Conservation (phyloP, 2,888 invertebrate genomes). For the Aporophyla nigra region DNA sequence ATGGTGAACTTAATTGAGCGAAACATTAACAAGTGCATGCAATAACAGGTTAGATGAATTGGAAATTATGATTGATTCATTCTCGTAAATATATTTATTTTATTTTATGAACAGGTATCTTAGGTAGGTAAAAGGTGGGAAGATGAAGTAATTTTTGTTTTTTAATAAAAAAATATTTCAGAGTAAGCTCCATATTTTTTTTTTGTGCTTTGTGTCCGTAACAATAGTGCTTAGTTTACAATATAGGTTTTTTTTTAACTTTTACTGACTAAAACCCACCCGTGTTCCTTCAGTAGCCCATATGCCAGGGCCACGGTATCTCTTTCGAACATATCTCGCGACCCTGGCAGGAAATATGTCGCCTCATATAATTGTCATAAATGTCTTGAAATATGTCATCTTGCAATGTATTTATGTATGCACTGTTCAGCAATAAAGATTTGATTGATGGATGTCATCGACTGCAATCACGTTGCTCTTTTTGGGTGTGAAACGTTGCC, state of each 20-base stretch:
- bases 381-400: neutral
- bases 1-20: slow-evolving; percentile 29
- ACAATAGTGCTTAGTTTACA: no score
- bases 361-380: neutral
- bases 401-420: neutral
- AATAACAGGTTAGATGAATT: slow-evolving; percentile 13
- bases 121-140: neutral
- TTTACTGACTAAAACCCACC: no score
- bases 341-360: no score
- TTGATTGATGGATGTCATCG: neutral
- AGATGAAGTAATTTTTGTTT: neutral
- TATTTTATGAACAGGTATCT: neutral
- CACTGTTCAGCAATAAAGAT: neutral
- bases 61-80: slow-evolving; percentile 10
- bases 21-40: slow-evolving; percentile 33
- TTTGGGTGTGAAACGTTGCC: neutral
- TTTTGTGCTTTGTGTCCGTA: no score
- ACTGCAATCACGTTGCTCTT: neutral
- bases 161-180: no score
- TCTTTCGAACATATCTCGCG: no score
- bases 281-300: no score
- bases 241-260: no score
- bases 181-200: no score
- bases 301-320: no score
- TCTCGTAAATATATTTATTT: neutral